These are phyloP conservation scores for Chelonus insularis DNA, from an alignment of 1,140 invertebrate species.

Conservation along the genomic window DNA sequence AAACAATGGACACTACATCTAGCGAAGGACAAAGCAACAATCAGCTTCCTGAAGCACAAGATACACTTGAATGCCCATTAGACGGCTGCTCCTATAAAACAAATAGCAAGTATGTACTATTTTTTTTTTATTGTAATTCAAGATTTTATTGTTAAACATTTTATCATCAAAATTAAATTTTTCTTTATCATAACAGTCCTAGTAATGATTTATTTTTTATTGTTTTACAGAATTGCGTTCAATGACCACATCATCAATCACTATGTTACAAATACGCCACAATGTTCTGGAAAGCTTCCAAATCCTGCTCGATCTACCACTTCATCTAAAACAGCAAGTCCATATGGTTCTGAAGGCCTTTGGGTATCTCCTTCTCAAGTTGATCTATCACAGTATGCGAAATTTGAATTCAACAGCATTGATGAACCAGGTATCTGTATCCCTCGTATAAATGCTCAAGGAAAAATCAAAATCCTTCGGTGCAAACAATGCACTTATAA, in stretches of 20 bases:
- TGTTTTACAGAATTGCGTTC: not conserved
- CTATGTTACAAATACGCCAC: not conserved
- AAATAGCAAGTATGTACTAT: too few species aligned
- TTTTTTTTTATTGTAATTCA: too few species aligned
- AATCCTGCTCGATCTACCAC: too few species aligned
- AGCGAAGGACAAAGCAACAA: slow-evolving; percentile 1
- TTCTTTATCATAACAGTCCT: too few species aligned
- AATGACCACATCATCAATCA: not conserved
- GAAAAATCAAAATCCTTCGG: slow-evolving; percentile 84
- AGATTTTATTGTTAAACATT: too few species aligned
- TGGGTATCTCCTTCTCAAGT: slow-evolving; percentile 17
- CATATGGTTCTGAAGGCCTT: not conserved
- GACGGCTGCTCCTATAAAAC: too few species aligned
- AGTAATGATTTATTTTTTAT: too few species aligned
- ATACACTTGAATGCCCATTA: not conserved
- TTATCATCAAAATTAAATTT: not conserved
- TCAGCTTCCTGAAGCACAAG: not conserved
- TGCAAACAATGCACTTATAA: slow-evolving; percentile 92
- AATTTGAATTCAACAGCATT: slow-evolving; percentile 60
- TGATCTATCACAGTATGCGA: slow-evolving; percentile 24
- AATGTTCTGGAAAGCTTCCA: too few species aligned
- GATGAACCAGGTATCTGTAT: slow-evolving; percentile 69
- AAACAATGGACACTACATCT: slow-evolving; percentile 8
- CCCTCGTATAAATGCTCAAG: slow-evolving; percentile 78
- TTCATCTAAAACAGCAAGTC: too few species aligned